Base-by-base conservation (phyloP, 2,888 invertebrate species). In the Gortyna flavago region DNA sequence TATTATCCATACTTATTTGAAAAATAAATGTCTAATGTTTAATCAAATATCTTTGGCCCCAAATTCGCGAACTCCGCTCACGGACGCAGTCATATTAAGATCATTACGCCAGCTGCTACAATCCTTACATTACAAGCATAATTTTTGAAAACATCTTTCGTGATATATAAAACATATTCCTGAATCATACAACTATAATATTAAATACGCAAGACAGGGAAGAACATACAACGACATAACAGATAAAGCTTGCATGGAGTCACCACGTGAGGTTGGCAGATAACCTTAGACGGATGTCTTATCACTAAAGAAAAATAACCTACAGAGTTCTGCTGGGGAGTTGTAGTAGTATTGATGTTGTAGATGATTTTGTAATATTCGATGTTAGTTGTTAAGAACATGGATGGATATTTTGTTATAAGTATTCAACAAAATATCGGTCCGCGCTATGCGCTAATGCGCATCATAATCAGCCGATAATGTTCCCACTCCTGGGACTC, bases 301-400 rank as follows among this genome's bases (percentile, higher is more conserved):
- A 88, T 88, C 88, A 65, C 48, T 68, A 57, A 77, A 88, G 85
- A 87, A 85, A 81, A 84, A 84, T 81, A 72, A 73, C 69, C 44
- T 72, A 74, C 71, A n/a, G 69, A 72, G 59, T 80, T 77, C 29
- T 32, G 66, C n/a, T 69, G n/a, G 38, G n/a, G 57, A 71, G 67
- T 29, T 71, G 41, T 61, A 32, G 29, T 68, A 44, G 16, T 21
- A 51, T 48, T n/a, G 48, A n/a, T 44, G 25, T 61, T 13, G 25
- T 11, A n/a, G 8, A 65, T n/a, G 59, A 70, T 66, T 65, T 65
- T 18, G 13, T 57, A 38, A 32, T 38, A 38, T 54, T 38, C 54
- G 1, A 38, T 38, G 9, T 68, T 66, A 59, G 7, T n/a, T n/a
- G 13, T n/a, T 57, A 13, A n/a, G 6, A n/a, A n/a, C n/a, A n/a